phyloP scores from a whole-genome alignment of 2,888 invertebrate genomes.

The Xylota sylvarum region DNA sequence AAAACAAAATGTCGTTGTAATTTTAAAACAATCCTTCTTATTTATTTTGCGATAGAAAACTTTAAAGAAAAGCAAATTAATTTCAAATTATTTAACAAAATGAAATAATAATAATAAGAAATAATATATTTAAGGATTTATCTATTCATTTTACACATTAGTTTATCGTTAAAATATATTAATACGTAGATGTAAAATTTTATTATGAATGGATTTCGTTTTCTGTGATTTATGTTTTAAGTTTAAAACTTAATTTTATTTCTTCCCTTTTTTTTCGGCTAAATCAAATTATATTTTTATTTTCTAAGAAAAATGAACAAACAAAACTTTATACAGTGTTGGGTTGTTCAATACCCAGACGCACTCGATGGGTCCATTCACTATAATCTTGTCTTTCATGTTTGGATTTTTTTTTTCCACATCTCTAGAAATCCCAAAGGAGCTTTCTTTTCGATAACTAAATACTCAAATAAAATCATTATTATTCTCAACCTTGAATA shows the following conservation, averaged over 20 bases:
- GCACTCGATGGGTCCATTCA: constrained; percentile 32
- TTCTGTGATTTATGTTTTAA: constrained; percentile 76
- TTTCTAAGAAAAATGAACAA: not conserved
- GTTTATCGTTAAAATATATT: constrained; percentile 47
- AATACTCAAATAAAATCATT: too few relatives aligned
- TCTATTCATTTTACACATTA: constrained; percentile 40
- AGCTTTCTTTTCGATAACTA: too few relatives aligned
- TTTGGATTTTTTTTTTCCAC: not conserved
- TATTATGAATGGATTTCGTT: constrained; percentile 67
- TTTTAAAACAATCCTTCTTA: constrained; percentile 68
- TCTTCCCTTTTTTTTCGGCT: not conserved
- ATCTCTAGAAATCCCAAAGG: too few relatives aligned
- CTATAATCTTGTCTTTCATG: not conserved
- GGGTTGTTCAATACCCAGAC: too few relatives aligned
- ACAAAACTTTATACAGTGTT: not conserved
- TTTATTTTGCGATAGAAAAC: constrained; percentile 42
- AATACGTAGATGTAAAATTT: constrained; percentile 49
- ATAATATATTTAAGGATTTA: constrained; percentile 32
- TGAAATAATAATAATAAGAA: constrained; percentile 32
- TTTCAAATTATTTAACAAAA: constrained; percentile 33
- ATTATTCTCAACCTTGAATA: too few relatives aligned
- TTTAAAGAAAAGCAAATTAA: constrained; percentile 44
- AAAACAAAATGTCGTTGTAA: constrained; percentile 79
- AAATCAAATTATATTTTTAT: not conserved
- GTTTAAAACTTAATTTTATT: constrained; percentile 43